Percentiles rank a stretch among this genome's conserved stretches.
phyloP scores from a whole-genome alignment of 2,888 invertebrate species.

The Myopa tessellatipennis region DNA sequence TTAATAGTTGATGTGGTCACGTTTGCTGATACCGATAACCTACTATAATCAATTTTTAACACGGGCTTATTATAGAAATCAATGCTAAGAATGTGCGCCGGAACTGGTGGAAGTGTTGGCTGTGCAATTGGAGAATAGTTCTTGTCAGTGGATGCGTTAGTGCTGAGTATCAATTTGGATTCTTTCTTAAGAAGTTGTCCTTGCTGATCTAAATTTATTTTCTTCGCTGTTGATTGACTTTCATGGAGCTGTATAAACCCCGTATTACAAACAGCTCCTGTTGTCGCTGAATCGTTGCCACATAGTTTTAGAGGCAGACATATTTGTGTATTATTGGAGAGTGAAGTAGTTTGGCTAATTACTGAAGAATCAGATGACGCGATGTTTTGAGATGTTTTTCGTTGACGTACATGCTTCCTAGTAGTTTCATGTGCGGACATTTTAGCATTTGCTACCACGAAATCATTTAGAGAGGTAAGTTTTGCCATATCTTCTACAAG shows the following conservation, averaged over 20 bases:
- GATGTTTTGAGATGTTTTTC: slow-evolving; percentile 7
- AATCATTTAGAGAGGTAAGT: background rate
- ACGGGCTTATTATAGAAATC: slow-evolving; percentile 65
- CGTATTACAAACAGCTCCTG: slow-evolving; percentile 37
- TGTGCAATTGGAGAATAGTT: slow-evolving; percentile 43
- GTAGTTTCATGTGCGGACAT: background rate
- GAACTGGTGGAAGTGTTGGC: slow-evolving; percentile 60
- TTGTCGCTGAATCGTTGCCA: slow-evolving; percentile 59
- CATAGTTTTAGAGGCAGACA: slow-evolving; percentile 53
- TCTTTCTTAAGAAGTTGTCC: slow-evolving; percentile 56
- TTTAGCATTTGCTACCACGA: background rate
- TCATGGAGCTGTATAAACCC: slow-evolving; percentile 7
- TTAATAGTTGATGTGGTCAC: slow-evolving; percentile 34
- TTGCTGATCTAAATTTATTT: slow-evolving; percentile 15
- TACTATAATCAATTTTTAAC: slow-evolving; percentile 68
- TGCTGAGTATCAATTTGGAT: slow-evolving; percentile 49
- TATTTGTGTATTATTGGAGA: slow-evolving; percentile 5
- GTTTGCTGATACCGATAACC: slow-evolving; percentile 55
- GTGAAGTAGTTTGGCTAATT: slow-evolving; percentile 49
- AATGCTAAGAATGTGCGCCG: slow-evolving; percentile 64
- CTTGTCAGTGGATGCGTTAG: slow-evolving; percentile 9
- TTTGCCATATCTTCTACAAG: background rate
- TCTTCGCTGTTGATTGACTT: slow-evolving; percentile 12
- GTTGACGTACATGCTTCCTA: slow-evolving; percentile 1
- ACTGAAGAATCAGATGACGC: slow-evolving; percentile 43